Percentiles rank a stretch among this genome's conserved stretches.
phyloP scores from a whole-genome alignment of 2,797 vertebrate species.

The Semotilus atromaculatus region DNA sequence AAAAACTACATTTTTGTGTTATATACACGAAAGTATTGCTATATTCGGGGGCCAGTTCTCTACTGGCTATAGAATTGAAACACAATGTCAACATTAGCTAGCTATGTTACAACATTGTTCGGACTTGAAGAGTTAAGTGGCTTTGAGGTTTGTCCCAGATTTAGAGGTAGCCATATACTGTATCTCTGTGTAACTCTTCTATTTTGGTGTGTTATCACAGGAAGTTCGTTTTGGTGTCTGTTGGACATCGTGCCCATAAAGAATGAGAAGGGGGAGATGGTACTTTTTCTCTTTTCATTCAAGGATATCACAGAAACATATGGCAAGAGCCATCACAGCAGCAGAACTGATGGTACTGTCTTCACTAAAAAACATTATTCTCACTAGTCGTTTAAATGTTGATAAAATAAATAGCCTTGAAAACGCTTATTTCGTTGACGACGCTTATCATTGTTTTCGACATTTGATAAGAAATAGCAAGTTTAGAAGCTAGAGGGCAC shows the following conservation, averaged over 20 bases:
- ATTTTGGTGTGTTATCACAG: constrained; percentile 69
- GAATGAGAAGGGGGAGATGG: constrained; percentile 96
- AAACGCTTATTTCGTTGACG: not conserved
- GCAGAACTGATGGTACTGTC: constrained; percentile 82
- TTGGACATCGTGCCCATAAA: constrained; percentile 97
- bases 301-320: constrained; percentile 91
- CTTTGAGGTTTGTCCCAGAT: not conserved
- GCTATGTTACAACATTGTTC: not conserved
- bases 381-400: not conserved
- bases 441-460: not conserved
- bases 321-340: constrained; percentile 73
- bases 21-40: not conserved
- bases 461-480: not conserved
- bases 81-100: not conserved
- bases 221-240: constrained; percentile 90
- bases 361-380: not conserved
- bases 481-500: not conserved
- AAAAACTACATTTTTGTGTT: not conserved
- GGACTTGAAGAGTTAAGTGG: not conserved
- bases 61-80: not conserved
- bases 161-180: not conserved
- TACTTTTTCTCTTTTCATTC: constrained; percentile 97
- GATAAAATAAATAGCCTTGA: not conserved
- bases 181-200: not conserved
- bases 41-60: not conserved